phyloP scores from a whole-genome alignment of 2,113 vertebrate genomes.

The Phalacrocorax aristotelis region DNA sequence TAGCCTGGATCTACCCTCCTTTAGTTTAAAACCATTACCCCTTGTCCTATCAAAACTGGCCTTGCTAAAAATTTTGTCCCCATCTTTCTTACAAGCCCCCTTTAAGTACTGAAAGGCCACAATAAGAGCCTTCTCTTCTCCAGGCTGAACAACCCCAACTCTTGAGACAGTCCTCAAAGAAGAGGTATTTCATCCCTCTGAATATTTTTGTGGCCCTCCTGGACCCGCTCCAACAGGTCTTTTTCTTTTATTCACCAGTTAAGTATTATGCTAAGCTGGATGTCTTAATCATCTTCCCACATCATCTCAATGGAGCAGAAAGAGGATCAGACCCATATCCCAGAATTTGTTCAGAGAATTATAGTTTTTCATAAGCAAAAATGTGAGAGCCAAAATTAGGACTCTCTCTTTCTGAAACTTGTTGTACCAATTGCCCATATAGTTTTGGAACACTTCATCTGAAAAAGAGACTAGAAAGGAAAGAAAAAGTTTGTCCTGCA shows the following conservation, averaged over 20 bases:
- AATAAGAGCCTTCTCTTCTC: not conserved
- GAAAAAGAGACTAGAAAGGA: not conserved
- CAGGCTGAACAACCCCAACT: not conserved
- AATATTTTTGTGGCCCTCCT: not conserved
- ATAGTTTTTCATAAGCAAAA: not conserved
- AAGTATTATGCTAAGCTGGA: not conserved
- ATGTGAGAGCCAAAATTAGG: not conserved
- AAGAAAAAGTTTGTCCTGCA: not conserved
- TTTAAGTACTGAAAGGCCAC: not conserved
- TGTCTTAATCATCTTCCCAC: not conserved
- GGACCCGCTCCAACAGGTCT: not conserved
- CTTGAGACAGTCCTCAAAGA: not conserved
- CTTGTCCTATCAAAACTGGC: not conserved
- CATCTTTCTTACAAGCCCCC: not conserved
- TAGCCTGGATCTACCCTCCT: not conserved
- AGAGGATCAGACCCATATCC: not conserved
- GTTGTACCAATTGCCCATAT: not conserved
- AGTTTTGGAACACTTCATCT: not conserved
- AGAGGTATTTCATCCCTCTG: not conserved
- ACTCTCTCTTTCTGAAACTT: not conserved
- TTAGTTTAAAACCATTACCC: not conserved
- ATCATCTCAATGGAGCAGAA: not conserved
- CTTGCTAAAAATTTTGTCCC: not conserved
- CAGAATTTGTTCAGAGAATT: not conserved
- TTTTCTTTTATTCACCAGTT: not conserved